Percentiles rank a stretch among this genome's conserved stretches.
phyloP scores from a whole-genome alignment of 35 echinoderm and acorn worm species.

The Hemicentrotus pulcherrimus region DNA sequence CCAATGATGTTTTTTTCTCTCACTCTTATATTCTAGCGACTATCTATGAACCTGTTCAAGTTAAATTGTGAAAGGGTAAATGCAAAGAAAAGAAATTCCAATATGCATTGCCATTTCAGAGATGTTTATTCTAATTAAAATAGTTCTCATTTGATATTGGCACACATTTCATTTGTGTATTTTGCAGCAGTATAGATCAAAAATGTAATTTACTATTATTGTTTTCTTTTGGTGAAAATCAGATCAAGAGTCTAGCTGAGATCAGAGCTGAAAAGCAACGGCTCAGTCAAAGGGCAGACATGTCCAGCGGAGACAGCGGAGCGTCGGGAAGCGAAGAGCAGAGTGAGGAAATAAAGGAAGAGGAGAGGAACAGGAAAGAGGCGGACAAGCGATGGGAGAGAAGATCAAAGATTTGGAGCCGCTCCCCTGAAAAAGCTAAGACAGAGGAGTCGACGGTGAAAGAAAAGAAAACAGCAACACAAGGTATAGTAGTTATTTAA shows the following conservation, averaged over 20 bases:
- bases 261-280: constrained; percentile 28
- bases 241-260: constrained; percentile 44
- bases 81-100: too few species aligned
- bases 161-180: too few species aligned
- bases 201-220: too few species aligned
- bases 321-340: neutral
- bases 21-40: too few species aligned
- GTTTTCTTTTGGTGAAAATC: too few species aligned
- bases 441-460: neutral
- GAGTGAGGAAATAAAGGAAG: neutral
- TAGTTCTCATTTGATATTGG: too few species aligned
- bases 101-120: too few species aligned
- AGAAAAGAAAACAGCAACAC: neutral
- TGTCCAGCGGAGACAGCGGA: neutral
- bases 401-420: neutral
- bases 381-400: neutral
- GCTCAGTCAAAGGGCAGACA: neutral
- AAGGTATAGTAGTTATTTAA: neutral
- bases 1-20: too few species aligned
- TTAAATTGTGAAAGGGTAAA: too few species aligned
- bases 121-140: too few species aligned
- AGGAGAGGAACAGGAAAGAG: neutral
- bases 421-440: neutral
- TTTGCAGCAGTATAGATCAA: too few species aligned
- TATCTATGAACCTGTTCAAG: too few species aligned